Evolutionary conservation across 1,140 invertebrate genomes (phyloP).

Genomic region (Bombus confusus): DNA sequence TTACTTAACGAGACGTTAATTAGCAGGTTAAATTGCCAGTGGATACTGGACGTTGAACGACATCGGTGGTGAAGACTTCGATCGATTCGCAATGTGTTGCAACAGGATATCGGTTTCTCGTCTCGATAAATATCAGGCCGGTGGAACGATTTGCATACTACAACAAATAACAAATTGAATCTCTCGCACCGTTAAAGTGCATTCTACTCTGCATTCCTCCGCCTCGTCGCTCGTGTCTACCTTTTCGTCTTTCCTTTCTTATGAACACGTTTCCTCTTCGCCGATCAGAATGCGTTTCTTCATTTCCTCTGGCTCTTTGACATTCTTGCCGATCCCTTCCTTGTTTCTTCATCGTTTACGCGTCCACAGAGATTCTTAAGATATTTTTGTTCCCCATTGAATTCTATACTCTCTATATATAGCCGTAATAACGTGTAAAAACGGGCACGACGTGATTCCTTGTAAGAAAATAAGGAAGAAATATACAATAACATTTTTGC

Average conservation of each 20-base stretch:
- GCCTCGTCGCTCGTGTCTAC: not conserved
- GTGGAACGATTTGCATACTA: constrained; percentile 40
- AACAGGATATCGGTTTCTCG: constrained; percentile 39
- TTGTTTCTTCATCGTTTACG: not conserved
- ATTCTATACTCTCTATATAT: too few relatives aligned
- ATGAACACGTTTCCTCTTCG: constrained; percentile 6
- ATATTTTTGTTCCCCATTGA: not conserved
- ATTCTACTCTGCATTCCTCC: constrained; percentile 14
- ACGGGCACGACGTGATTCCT: too few relatives aligned
- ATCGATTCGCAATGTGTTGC: constrained; percentile 58
- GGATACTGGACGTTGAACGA: not conserved
- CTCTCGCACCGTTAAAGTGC: constrained; percentile 45
- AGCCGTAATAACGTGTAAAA: too few relatives aligned
- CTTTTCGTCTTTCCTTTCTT: not conserved
- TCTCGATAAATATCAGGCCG: constrained; percentile 38
- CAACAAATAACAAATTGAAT: constrained; percentile 51
- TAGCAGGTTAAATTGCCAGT: constrained; percentile 41
- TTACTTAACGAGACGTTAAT: constrained; percentile 56
- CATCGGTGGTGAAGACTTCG: not conserved
- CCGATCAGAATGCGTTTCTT: not conserved
- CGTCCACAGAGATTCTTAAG: not conserved
- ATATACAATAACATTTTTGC: too few relatives aligned
- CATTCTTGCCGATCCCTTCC: not conserved
- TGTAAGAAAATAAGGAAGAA: too few relatives aligned
- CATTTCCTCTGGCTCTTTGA: constrained; percentile 15